phyloP scores from a whole-genome alignment of 1,140 invertebrate species.

The Drosophila nasuta region DNA sequence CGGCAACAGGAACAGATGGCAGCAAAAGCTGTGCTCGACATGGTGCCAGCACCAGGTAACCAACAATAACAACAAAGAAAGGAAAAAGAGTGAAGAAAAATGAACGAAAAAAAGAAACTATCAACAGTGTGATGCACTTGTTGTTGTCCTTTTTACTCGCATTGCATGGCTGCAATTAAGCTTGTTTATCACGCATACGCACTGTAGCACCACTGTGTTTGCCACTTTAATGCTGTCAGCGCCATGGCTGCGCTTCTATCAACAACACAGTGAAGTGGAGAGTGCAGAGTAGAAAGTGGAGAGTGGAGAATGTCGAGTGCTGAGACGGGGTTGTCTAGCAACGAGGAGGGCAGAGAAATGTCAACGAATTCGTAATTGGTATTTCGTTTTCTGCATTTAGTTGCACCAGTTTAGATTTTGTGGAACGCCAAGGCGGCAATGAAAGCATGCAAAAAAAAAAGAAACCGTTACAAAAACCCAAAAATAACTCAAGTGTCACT shows the following conservation, averaged over 20 bases:
- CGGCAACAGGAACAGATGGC: not conserved
- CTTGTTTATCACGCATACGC: conserved; percentile 80
- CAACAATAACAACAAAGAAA: not conserved
- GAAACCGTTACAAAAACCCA: conserved; percentile 25
- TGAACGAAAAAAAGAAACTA: conserved; percentile 5
- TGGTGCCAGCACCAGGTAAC: conserved; percentile 25
- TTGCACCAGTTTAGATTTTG: conserved; percentile 50
- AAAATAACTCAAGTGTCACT: conserved; percentile 78
- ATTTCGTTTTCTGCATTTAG: conserved; percentile 69
- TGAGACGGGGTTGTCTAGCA: not conserved
- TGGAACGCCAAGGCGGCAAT: conserved; percentile 12
- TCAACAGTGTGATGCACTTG: conserved; percentile 33
- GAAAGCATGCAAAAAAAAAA: not conserved
- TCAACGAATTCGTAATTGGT: conserved; percentile 75
- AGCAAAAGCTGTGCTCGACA: conserved; percentile 7
- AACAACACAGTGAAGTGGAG: conserved; percentile 13
- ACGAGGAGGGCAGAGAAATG: conserved; percentile 22
- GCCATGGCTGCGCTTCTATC: conserved; percentile 14
- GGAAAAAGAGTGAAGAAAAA: not conserved
- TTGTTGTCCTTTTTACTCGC: not conserved
- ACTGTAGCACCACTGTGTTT: conserved; percentile 47
- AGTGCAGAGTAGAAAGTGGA: not conserved
- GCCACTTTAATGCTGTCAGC: conserved; percentile 28
- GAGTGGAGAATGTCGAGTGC: not conserved
- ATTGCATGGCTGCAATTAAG: conserved; percentile 61